phyloP scores from a whole-genome alignment of 2,797 vertebrate species.

The Microhierax caerulescens region DNA sequence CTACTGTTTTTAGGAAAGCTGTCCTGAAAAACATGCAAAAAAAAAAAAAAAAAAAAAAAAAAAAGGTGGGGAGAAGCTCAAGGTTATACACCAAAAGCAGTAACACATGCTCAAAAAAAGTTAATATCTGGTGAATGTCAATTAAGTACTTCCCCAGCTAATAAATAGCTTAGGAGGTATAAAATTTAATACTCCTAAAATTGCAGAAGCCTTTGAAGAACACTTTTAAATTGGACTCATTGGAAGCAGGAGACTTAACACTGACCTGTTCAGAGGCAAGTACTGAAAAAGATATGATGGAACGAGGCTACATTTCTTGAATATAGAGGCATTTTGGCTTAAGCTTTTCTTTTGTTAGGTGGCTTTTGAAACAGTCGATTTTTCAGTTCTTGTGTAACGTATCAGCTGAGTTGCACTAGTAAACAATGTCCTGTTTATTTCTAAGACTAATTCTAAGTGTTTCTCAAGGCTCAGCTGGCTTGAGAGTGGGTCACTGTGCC shows the following conservation, averaged over 20 bases:
- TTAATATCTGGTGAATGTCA: conserved; percentile 42
- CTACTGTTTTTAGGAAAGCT: neutral
- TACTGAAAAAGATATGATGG: neutral
- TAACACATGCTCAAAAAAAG: neutral
- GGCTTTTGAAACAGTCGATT: neutral
- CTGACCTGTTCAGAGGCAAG: neutral
- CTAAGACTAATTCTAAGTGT: neutral
- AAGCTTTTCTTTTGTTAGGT: neutral
- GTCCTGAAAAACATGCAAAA: neutral
- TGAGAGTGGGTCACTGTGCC: neutral
- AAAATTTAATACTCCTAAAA: conserved; percentile 46
- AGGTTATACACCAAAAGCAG: neutral
- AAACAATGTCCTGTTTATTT: neutral
- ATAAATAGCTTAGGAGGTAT: conserved; percentile 53
- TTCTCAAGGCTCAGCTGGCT: neutral
- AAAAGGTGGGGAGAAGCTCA: neutral
- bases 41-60: neutral
- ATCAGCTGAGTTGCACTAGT: neutral
- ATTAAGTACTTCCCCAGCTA: conserved; percentile 50
- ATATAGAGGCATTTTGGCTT: neutral
- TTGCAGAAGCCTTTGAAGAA: conserved; percentile 52
- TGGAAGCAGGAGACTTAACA: conserved; percentile 2
- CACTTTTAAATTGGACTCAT: neutral
- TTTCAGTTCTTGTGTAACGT: neutral
- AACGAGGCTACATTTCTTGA: neutral